Base-by-base conservation (phyloP, 1,140 invertebrate species). In the Dendrolimus kikuchii region DNA sequence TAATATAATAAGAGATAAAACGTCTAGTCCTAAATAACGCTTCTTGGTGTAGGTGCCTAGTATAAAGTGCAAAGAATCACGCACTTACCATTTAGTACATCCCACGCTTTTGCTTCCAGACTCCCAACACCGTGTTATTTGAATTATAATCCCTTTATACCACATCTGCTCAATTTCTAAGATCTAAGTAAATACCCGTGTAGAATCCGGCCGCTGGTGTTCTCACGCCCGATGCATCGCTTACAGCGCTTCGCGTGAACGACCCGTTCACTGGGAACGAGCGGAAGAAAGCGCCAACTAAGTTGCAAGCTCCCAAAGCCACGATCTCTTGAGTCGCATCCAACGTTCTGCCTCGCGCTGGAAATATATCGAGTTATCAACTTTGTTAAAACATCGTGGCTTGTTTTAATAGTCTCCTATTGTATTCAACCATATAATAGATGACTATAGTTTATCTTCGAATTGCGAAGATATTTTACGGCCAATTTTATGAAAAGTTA, bases 221-320 rank as follows among this genome's bases (percentile, higher is more conserved):
- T 71, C 90, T 91, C 0, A 98, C 97, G 23, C 97, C 97, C 60
- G 95, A 96, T 37, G 95, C 93, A 68, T 97, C 93, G 86, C 98
- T 98, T 4, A 99, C 93, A 37, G 97, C 97, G 55, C 96, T 97
- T 68, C 96, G 90, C 0, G 94, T 94, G 80, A 97, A 96, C 37
- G 95, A 96, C 6, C 95, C 97, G 39, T 97, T 97, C 0, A 94
- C 91, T 5, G 97, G 96, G 89, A 96, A 95, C 1, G 96, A 96
- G 5, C 90, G 90, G 9, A 97, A 91, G 79, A 98, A 98, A 47
- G 95, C 93, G 58, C 96, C 93, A 7, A 94, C 80, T 42, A 98
- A 81, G 84, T 98, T 99, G 71, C 92, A 93, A 0, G 94, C 68
- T 9, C 95, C 95, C 23, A 96, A 72, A 0, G 95, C 94, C 48